A percentile compares a stretch with the other conserved stretches of the same genome.
Evolutionary conservation across 92 coral and sea anemone species (phyloP).

Genomic region (Zoanthus solanderi): DNA sequence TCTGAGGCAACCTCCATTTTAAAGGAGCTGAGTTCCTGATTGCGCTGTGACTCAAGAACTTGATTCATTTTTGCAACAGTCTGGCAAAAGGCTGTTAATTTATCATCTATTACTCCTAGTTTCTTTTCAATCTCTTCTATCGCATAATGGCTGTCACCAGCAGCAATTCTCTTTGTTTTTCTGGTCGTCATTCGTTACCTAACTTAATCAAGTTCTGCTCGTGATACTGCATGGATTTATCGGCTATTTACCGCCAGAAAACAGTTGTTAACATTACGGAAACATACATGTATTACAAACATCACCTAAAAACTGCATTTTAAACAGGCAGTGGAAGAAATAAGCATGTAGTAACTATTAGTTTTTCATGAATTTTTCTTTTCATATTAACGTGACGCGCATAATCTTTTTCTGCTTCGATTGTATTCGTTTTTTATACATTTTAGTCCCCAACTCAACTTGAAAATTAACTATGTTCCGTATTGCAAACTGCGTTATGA

Average conservation of each 20-base stretch:
- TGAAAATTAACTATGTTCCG: background rate
- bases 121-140: background rate
- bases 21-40: background rate
- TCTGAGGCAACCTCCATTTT: background rate
- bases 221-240: background rate
- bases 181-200: background rate
- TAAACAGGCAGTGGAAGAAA: too few relatives aligned
- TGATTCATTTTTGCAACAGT: background rate
- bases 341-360: too few relatives aligned
- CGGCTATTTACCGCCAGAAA: slow-evolving; percentile 11
- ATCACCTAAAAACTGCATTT: background rate
- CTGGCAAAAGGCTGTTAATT: background rate
- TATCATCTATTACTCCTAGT: background rate
- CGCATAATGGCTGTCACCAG: background rate
- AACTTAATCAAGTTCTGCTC: background rate
- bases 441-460: background rate
- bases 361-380: too few relatives aligned
- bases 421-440: background rate
- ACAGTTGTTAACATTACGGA: background rate
- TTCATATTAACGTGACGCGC: background rate
- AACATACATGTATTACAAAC: background rate
- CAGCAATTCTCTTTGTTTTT: slow-evolving; percentile 10
- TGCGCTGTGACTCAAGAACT: background rate
- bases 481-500: background rate
- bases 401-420: background rate